Evolutionary conservation across 2,797 vertebrate species (phyloP), one percentile per base, ranked within the genome.

Genomic region (Cirrhinus molitorella): DNA sequence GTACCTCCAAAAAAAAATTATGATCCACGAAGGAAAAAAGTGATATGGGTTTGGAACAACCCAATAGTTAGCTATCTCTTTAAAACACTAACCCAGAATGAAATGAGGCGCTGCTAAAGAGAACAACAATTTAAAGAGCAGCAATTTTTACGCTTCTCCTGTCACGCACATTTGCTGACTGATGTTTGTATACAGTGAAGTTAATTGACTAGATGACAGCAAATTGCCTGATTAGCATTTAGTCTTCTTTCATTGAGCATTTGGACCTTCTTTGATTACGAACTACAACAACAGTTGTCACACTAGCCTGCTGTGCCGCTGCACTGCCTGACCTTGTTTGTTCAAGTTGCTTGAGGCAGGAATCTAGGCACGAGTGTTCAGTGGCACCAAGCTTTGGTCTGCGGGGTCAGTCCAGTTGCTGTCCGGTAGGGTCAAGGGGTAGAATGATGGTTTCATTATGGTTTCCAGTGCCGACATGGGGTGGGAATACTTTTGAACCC

Each of bases 171-270:
- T 73, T 83, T 75, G 61, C 61, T 75, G 74, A 77, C 25, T 68
- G 65, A 83, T 83, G 81, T 78, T 83, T 78, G 74, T 78, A 34
- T 77, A 78, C 63, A 70, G 61, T 77, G 40, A 70, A 77, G 65
- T 73, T 88, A 90, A 89, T 90, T 85, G 88, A 86, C 89, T 87
- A 78, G 88, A 88, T 78, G 74, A 78, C 63, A 61, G 81, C 63
- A 83, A 83, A 83, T 78, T 83, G 65, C 74, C 81, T 78, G 53
- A 83, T 83, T 70, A 70, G 74, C 81, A 78, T 83, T 78, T 70
- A 70, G 81, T 70, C 40, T 1, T 78, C 81, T 77, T 25, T 68
- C 81, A 83, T 70, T 78, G 81, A 83, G 74, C 81, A 83, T 45
- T 67, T 16, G 63, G 14, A 83, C 37, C 28, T 21, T n/a, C 65